Conservation (phyloP, 2,888 invertebrate species). For the Linnaemya tessellans region DNA sequence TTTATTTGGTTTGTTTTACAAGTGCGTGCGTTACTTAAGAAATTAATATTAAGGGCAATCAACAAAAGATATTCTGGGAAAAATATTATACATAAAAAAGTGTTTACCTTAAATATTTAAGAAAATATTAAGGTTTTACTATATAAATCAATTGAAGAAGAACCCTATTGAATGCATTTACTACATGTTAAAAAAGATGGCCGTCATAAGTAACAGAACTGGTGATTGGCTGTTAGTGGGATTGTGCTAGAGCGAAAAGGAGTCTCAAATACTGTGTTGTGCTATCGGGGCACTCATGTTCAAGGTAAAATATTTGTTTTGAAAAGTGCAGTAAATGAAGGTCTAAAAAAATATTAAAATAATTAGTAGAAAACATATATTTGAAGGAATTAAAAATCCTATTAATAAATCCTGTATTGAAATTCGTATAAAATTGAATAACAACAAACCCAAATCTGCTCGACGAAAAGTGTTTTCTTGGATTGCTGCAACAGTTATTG, state of each 20-base stretch:
- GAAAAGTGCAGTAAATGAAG: too few relatives aligned
- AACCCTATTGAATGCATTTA: background rate
- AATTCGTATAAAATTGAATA: too few relatives aligned
- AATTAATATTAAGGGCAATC: background rate
- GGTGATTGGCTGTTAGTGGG: background rate
- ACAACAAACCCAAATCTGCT: background rate
- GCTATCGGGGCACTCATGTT: background rate
- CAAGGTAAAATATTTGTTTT: background rate
- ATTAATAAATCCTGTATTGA: too few relatives aligned
- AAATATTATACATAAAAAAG: too few relatives aligned
- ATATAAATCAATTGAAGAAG: background rate
- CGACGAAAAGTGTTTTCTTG: too few relatives aligned
- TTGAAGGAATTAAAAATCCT: too few relatives aligned
- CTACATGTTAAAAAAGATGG: background rate
- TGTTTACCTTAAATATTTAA: background rate
- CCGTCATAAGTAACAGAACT: background rate
- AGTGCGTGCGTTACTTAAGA: slow-evolving; percentile 1
- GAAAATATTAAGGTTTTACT: background rate
- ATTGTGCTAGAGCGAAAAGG: background rate
- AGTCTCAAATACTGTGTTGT: background rate
- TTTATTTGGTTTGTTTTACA: background rate
- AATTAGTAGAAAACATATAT: too few relatives aligned
- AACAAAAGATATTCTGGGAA: background rate
- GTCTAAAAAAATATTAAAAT: too few relatives aligned
- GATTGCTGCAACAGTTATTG: background rate